phyloP scores from a whole-genome alignment of 2,888 invertebrate genomes.

The Dicycla oo region DNA sequence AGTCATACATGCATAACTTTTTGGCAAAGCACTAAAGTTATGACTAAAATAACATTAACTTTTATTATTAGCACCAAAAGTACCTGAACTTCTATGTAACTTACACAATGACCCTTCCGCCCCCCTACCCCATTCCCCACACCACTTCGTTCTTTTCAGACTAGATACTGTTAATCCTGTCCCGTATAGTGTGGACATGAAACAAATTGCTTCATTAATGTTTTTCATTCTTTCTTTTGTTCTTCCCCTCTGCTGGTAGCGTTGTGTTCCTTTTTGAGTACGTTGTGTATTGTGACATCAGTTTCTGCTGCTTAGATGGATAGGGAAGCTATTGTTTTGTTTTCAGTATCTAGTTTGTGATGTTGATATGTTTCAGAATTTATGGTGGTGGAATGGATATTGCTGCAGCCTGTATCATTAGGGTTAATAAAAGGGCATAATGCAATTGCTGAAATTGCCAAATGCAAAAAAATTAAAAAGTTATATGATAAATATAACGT shows the following conservation, averaged over 20 bases:
- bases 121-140: slow-evolving; percentile 15
- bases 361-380: background rate
- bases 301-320: slow-evolving; percentile 27
- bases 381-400: background rate
- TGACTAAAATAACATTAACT: background rate
- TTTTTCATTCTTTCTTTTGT: slow-evolving; percentile 62
- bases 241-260: slow-evolving; percentile 20
- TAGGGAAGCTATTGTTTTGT: slow-evolving; percentile 21
- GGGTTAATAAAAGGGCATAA: background rate
- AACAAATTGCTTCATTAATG: slow-evolving; percentile 73
- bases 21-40: too few relatives aligned
- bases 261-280: slow-evolving; percentile 48
- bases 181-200: slow-evolving; percentile 66
- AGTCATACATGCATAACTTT: too few relatives aligned
- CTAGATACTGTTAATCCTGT: slow-evolving; percentile 67
- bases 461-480: background rate
- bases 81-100: slow-evolving; percentile 23
- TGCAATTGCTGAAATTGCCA: too few relatives aligned
- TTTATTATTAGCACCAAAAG: background rate
- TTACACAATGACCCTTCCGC: slow-evolving; percentile 18
- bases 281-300: slow-evolving; percentile 28
- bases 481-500: background rate
- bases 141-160: slow-evolving; percentile 59
- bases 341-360: background rate
- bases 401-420: background rate